Conservation (phyloP, 53 echinoderm and acorn worm species). For the Echinometra lucunter region DNA sequence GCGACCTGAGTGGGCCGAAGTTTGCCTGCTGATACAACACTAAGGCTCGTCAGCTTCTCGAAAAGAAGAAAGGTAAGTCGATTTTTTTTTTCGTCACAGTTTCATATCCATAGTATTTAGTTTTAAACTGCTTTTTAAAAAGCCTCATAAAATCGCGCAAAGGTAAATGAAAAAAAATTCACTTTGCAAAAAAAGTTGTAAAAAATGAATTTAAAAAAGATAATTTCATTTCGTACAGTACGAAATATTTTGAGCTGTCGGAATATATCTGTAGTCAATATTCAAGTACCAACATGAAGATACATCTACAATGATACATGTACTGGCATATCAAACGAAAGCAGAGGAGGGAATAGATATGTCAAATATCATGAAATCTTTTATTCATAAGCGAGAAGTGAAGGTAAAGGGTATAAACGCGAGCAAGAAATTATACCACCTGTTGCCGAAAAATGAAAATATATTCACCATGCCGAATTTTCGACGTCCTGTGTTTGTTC, state of each 20-base stretch:
- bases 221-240: background rate
- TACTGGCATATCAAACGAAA: background rate
- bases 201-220: background rate
- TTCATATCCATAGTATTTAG: background rate
- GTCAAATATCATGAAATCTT: background rate
- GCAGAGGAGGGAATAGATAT: background rate
- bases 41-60: constrained; percentile 84
- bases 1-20: constrained; percentile 93
- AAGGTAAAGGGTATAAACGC: background rate
- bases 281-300: background rate
- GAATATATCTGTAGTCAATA: background rate
- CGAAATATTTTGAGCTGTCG: background rate
- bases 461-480: constrained; percentile 62
- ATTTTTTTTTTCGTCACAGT: constrained; percentile 39
- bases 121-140: constrained; percentile 30
- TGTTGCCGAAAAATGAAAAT: constrained; percentile 6
- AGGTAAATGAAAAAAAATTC: background rate
- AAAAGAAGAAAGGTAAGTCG: constrained; percentile 94
- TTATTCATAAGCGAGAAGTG: background rate
- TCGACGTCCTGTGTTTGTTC: constrained; percentile 47
- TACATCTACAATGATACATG: background rate
- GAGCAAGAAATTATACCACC: background rate
- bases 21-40: constrained; percentile 85
- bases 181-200: background rate
- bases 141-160: background rate